Evolutionary conservation across 2,888 invertebrate genomes (phyloP).

Genomic region (Nephrotoma flavescens): DNA sequence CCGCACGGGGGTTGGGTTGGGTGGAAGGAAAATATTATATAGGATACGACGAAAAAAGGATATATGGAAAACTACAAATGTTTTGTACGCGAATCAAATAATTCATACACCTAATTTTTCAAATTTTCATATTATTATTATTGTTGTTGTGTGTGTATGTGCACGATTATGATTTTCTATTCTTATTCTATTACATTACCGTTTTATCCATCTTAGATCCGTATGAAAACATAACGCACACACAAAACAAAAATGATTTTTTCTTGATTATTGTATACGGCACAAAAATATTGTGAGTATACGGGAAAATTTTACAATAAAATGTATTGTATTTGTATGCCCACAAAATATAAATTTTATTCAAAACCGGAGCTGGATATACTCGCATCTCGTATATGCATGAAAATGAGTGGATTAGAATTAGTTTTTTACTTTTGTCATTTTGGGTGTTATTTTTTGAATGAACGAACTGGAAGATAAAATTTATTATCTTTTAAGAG

Average conservation of each 20-base stretch:
- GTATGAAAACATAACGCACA: not conserved
- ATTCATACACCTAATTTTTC: constrained; percentile 1
- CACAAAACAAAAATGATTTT: not conserved
- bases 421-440: not conserved
- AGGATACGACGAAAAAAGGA: not conserved
- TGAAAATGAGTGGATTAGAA: not conserved
- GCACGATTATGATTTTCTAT: not conserved
- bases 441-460: not conserved
- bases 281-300: not conserved
- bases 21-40: not conserved
- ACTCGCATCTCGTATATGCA: not conserved
- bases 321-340: not conserved
- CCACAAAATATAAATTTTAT: not conserved
- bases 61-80: not conserved
- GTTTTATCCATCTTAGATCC: not conserved
- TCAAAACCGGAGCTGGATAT: not conserved
- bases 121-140: not conserved
- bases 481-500: not conserved
- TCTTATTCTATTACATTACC: not conserved
- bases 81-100: constrained; percentile 1
- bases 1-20: too few species aligned
- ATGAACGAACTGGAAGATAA: not conserved
- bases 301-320: not conserved
- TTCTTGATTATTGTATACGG: not conserved
- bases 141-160: not conserved